A percentile compares a stretch with the other conserved stretches of the same genome.
These are phyloP conservation scores for Chloroceryle inda DNA, from an alignment of 2,797 vertebrate genomes.

Conservation along the genomic window DNA sequence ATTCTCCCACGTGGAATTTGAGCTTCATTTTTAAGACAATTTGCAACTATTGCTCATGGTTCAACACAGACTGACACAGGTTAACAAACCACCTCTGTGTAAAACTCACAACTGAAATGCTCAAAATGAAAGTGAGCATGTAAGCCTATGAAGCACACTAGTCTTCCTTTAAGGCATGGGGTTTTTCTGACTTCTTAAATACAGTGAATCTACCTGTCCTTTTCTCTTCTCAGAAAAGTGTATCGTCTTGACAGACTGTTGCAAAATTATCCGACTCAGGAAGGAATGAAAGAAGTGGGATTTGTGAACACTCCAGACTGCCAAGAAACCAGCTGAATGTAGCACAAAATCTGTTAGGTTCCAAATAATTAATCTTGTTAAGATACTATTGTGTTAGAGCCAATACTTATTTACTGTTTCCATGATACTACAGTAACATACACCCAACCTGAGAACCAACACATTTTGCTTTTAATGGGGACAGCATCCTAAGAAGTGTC, in stretches of 20 bases:
- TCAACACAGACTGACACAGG: neutral
- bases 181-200: neutral
- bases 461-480: constrained; percentile 8
- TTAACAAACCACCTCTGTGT: neutral
- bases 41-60: neutral
- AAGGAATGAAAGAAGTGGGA: constrained; percentile 1
- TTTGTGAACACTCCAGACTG: constrained; percentile 2
- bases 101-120: neutral
- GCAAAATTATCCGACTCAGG: neutral
- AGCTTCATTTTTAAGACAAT: neutral
- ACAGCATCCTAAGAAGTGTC: neutral
- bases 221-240: neutral
- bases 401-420: constrained; percentile 9
- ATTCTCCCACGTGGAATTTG: neutral
- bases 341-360: neutral
- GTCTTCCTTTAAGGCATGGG: neutral
- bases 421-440: neutral
- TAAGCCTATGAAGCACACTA: neutral
- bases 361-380: constrained; percentile 52
- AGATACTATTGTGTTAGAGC: neutral
- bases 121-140: neutral
- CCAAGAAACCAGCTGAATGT: constrained; percentile 12
- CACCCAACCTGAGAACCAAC: neutral
- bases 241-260: neutral
- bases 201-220: neutral